Evolutionary conservation across 2,888 invertebrate genomes (phyloP).

Genomic region (Hypomecis atomaria): DNA sequence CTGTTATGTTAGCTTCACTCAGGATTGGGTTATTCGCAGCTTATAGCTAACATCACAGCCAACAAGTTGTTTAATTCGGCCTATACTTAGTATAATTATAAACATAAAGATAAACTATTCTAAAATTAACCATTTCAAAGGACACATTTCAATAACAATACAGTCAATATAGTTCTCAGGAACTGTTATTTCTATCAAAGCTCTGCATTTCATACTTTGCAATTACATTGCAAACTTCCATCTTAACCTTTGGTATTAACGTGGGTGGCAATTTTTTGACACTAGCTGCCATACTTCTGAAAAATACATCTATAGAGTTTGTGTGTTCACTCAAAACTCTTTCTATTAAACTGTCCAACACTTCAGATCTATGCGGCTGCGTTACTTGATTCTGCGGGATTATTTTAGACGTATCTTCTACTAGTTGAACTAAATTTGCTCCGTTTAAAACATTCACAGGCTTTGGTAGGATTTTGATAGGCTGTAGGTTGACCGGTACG

Average conservation of each 20-base stretch:
- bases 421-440: conserved; percentile 68
- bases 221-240: conserved; percentile 82
- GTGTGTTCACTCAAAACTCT: conserved; percentile 77
- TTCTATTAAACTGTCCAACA: conserved; percentile 75
- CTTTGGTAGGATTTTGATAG: conserved; percentile 78
- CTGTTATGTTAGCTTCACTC: too few species aligned
- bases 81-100: too few species aligned
- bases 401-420: conserved; percentile 64
- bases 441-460: conserved; percentile 70
- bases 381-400: conserved; percentile 10
- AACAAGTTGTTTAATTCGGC: too few species aligned
- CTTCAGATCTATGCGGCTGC: conserved; percentile 63
- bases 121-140: too few species aligned
- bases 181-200: conserved; percentile 63
- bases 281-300: conserved; percentile 80
- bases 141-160: too few species aligned
- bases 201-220: conserved; percentile 82
- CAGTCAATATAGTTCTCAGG: too few species aligned
- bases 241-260: conserved; percentile 79
- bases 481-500: conserved; percentile 63
- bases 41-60: too few species aligned
- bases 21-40: too few species aligned
- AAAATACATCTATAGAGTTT: conserved; percentile 80
- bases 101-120: too few species aligned
- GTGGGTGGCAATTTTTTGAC: conserved; percentile 79